A percentile compares a stretch with the other conserved stretches of the same genome.
Conservation (phyloP, 2,888 invertebrate species). For the Ametastegia equiseti region DNA sequence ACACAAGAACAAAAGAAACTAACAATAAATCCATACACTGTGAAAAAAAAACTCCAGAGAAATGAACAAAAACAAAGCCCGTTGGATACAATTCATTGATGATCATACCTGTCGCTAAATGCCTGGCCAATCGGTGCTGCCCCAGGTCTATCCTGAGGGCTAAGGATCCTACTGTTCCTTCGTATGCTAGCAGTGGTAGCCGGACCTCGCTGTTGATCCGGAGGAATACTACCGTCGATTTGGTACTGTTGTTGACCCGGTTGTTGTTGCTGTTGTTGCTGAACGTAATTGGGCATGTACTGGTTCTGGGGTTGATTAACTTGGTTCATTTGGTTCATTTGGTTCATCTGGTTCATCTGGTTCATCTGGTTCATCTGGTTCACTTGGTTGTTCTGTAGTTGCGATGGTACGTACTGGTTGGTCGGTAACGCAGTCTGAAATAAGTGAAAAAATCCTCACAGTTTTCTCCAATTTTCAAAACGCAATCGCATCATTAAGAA, state of each 20-base stretch:
- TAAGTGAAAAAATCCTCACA: background rate
- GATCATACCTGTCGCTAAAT: conserved; percentile 70
- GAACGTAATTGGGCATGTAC: conserved; percentile 63
- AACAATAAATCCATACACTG: no score
- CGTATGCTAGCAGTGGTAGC: conserved; percentile 71
- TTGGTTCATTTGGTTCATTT: conserved; percentile 53
- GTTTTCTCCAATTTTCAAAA: background rate
- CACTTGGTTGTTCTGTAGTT: conserved; percentile 56
- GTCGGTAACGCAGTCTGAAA: conserved; percentile 41
- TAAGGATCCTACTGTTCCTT: conserved; percentile 72
- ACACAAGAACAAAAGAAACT: background rate
- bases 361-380: conserved; percentile 52
- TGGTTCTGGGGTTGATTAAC: conserved; percentile 64
- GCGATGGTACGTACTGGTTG: conserved; percentile 68
- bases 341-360: no score
- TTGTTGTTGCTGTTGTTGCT: conserved; percentile 63
- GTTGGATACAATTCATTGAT: background rate
- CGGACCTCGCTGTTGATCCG: conserved; percentile 66
- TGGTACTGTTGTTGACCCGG: conserved; percentile 69
- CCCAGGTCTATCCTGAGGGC: conserved; percentile 70
- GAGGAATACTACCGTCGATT: conserved; percentile 58
- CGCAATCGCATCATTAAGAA: background rate
- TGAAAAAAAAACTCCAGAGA: background rate
- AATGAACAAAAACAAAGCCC: background rate
- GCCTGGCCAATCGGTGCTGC: conserved; percentile 67